Evolutionary conservation across 2,888 invertebrate species (phyloP).

Genomic region (Phalera bucephala): DNA sequence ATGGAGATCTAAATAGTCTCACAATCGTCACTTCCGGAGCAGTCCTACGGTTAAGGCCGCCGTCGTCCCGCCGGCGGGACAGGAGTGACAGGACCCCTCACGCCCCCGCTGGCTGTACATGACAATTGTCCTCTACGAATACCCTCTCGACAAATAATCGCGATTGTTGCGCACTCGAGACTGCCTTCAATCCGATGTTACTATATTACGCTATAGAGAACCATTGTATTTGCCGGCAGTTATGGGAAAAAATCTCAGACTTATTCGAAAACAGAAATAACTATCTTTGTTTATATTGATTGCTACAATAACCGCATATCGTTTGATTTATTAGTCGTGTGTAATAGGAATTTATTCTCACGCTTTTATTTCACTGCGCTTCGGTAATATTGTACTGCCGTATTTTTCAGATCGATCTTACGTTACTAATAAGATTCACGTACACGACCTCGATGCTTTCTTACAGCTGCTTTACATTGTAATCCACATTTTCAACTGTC

Average conservation of each 20-base stretch:
- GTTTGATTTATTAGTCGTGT: constrained; percentile 15
- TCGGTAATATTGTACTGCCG: constrained; percentile 10
- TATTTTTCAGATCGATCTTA: constrained; percentile 10
- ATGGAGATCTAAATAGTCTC: constrained; percentile 73
- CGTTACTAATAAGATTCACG: constrained; percentile 5
- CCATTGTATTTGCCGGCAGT: constrained; percentile 12
- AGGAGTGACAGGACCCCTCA: constrained; percentile 12
- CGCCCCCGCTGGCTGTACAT: constrained; percentile 29
- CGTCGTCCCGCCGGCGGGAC: constrained; percentile 28
- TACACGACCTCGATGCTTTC: constrained; percentile 5
- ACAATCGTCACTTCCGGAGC: constrained; percentile 70
- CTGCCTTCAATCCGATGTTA: constrained; percentile 20
- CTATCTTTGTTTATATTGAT: constrained; percentile 22
- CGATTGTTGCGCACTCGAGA: constrained; percentile 32
- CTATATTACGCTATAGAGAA: constrained; percentile 26
- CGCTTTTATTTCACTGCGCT: constrained; percentile 28
- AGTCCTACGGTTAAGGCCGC: constrained; percentile 44
- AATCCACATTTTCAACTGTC: constrained; percentile 21
- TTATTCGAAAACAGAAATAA: constrained; percentile 23
- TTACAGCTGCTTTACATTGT: constrained; percentile 16
- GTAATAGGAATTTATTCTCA: constrained; percentile 30
- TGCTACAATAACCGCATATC: constrained; percentile 21
- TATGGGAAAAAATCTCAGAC: constrained; percentile 30
- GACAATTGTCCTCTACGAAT: constrained; percentile 32
- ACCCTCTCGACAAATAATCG: constrained; percentile 37